Percentiles rank a stretch among this genome's conserved stretches.
These are phyloP conservation scores for Cephalopachus bancanus DNA, from an alignment of 2,797 vertebrate genomes.

Conservation along the genomic window DNA sequence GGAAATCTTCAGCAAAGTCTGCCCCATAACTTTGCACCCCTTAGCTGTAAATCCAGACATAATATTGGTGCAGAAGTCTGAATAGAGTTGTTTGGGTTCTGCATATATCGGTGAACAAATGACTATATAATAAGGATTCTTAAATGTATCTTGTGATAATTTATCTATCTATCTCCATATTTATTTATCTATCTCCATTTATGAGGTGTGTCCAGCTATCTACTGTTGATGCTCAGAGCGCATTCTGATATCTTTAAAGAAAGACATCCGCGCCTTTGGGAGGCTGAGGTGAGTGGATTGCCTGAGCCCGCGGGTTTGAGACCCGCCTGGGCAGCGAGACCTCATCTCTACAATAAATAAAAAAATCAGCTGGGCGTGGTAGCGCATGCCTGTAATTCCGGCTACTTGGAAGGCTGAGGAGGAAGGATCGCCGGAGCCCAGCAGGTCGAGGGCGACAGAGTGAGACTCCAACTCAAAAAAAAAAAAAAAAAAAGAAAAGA, in stretches of 20 bases:
- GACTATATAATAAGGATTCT: not conserved
- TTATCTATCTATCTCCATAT: not conserved
- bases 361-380: too few species aligned
- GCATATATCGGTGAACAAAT: not conserved
- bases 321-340: too few species aligned
- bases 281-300: too few species aligned
- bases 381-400: too few species aligned
- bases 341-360: too few species aligned
- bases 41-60: not conserved
- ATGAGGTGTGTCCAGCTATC: not conserved
- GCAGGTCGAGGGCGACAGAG: too few species aligned
- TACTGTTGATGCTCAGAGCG: not conserved
- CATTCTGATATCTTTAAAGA: not conserved
- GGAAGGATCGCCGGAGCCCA: too few species aligned
- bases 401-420: too few species aligned
- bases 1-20: slow-evolving; percentile 24
- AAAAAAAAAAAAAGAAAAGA: not conserved
- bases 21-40: not conserved
- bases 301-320: too few species aligned
- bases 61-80: not conserved
- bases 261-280: not conserved
- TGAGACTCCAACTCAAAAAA: too few species aligned
- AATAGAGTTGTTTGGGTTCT: not conserved
- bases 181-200: not conserved
- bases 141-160: not conserved